phyloP scores from a whole-genome alignment of 2,113 vertebrate species.

The Meles meles region DNA sequence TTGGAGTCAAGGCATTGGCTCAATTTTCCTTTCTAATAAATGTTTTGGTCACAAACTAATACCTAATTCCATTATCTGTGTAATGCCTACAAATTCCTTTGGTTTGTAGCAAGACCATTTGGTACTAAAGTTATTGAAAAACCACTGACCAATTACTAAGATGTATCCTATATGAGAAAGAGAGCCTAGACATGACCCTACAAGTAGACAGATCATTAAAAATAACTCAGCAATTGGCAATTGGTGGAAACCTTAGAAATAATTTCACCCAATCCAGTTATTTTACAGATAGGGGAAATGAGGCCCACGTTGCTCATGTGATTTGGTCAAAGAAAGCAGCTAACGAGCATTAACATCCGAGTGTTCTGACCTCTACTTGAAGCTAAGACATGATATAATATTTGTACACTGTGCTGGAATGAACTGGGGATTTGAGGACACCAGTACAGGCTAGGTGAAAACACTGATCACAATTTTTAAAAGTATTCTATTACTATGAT shows the following conservation, averaged over 20 bases:
- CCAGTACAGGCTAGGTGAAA: background rate
- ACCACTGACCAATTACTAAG: background rate
- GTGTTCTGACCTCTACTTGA: background rate
- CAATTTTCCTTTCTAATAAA: background rate
- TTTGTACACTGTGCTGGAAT: background rate
- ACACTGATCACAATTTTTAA: background rate
- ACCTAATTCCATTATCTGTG: background rate
- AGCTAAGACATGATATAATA: background rate
- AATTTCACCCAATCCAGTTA: conserved; percentile 9
- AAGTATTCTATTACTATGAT: conserved; percentile 15
- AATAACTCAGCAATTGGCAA: background rate
- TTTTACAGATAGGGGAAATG: background rate
- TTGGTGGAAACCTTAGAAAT: background rate
- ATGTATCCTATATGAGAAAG: background rate
- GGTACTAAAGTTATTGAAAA: background rate
- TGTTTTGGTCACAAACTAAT: background rate
- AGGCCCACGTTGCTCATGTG: background rate
- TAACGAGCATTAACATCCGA: background rate
- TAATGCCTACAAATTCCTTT: background rate
- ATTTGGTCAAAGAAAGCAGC: background rate
- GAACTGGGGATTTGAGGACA: background rate
- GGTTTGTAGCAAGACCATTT: background rate
- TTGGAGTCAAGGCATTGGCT: background rate
- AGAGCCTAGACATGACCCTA: background rate
- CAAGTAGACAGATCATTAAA: background rate